Conservation (phyloP, 2,888 invertebrate genomes). For the Mystacides longicornis region DNA sequence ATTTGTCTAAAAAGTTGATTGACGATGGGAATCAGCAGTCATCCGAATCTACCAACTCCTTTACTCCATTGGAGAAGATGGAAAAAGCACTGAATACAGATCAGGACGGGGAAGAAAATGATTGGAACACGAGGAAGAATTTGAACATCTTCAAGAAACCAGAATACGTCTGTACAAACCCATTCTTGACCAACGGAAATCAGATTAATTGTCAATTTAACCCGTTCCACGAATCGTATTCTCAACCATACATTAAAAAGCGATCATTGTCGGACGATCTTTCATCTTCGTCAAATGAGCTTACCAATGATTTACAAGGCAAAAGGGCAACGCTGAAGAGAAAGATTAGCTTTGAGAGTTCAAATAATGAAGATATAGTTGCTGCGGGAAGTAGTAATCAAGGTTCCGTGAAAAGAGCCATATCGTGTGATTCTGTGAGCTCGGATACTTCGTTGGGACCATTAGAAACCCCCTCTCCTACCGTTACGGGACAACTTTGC, state of each 20-base stretch:
- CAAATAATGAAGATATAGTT: slow-evolving; percentile 15
- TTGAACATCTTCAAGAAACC: slow-evolving; percentile 25
- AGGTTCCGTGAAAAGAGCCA: slow-evolving; percentile 52
- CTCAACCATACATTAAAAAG: slow-evolving; percentile 9
- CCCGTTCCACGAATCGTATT: slow-evolving; percentile 21
- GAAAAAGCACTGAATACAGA: slow-evolving; percentile 17
- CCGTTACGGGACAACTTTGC: slow-evolving; percentile 67
- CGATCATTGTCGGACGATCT: slow-evolving; percentile 10
- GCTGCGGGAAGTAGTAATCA: slow-evolving; percentile 24
- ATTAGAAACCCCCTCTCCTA: slow-evolving; percentile 60
- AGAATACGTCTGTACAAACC: slow-evolving; percentile 24
- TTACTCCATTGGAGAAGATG: slow-evolving; percentile 18
- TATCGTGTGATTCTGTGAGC: slow-evolving; percentile 74
- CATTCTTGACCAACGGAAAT: slow-evolving; percentile 22
- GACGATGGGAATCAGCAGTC: slow-evolving; percentile 8
- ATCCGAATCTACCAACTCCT: slow-evolving; percentile 1
- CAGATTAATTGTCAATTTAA: slow-evolving; percentile 24
- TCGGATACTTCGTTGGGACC: slow-evolving; percentile 71
- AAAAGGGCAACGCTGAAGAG: slow-evolving; percentile 12
- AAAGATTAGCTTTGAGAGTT: slow-evolving; percentile 21
- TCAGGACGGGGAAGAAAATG: slow-evolving; percentile 18
- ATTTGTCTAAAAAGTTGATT: slow-evolving; percentile 16
- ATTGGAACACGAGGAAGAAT: slow-evolving; percentile 24
- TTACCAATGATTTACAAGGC: slow-evolving; percentile 14
- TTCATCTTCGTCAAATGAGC: slow-evolving; percentile 14